phyloP scores from a whole-genome alignment of 2,113 vertebrate species.

The Elaphurus davidianus region DNA sequence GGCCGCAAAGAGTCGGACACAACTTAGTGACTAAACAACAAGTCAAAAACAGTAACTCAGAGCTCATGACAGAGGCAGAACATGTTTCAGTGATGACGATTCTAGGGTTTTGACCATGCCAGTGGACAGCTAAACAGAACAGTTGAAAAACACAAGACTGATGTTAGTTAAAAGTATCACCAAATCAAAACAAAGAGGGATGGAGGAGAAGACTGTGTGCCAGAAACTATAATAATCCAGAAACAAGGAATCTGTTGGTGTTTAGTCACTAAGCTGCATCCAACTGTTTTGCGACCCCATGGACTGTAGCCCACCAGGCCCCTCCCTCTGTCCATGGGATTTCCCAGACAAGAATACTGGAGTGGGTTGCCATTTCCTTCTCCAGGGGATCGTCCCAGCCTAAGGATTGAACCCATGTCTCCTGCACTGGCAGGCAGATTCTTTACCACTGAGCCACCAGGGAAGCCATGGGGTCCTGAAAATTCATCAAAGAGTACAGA shows the following conservation, averaged over 20 bases:
- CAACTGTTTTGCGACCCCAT: neutral
- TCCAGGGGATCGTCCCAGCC: neutral
- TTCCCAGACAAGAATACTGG: neutral
- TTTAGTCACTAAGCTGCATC: neutral
- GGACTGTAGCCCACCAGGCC: neutral
- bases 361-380: neutral
- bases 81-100: neutral
- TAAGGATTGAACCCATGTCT: neutral
- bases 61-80: neutral
- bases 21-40: neutral
- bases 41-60: neutral
- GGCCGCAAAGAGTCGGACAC: neutral
- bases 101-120: neutral
- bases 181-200: neutral
- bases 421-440: neutral
- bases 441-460: neutral
- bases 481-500: neutral
- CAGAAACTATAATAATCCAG: neutral
- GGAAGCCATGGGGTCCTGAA: neutral
- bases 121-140: neutral
- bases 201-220: neutral
- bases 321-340: neutral
- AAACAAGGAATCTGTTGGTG: neutral
- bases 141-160: neutral
- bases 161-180: neutral